Evolutionary conservation across 2,797 vertebrate genomes (phyloP).

Genomic region (Enteromius treurensis): DNA sequence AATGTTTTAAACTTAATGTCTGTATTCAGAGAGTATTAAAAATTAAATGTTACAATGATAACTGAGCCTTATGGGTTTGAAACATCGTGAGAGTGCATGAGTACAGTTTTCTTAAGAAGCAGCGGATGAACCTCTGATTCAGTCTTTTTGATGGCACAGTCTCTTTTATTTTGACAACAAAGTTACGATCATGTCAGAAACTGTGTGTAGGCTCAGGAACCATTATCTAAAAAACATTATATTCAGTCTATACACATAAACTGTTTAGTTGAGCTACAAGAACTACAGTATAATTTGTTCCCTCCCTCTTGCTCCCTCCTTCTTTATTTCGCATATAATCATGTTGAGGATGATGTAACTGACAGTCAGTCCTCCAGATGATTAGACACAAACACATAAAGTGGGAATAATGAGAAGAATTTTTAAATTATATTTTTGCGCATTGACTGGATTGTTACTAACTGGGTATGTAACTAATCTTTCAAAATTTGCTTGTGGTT

Average conservation of each 20-base stretch:
- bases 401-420: background rate
- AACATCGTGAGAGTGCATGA: too few relatives aligned
- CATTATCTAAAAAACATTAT: background rate
- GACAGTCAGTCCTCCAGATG: background rate
- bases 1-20: background rate
- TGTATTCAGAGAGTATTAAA: background rate
- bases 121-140: background rate
- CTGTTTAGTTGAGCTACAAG: background rate
- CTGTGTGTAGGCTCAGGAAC: too few relatives aligned
- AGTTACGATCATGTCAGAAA: too few relatives aligned
- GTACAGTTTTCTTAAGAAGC: too few relatives aligned
- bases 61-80: too few relatives aligned
- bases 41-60: background rate
- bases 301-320: background rate
- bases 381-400: background rate
- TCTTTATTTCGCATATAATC: background rate
- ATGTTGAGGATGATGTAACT: background rate
- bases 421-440: background rate
- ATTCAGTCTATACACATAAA: background rate
- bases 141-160: too few relatives aligned
- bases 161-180: background rate
- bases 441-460: background rate
- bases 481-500: background rate
- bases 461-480: background rate
- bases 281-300: background rate